Conservation (phyloP, 2,797 vertebrate genomes). For the Tamandua tetradactyla region DNA sequence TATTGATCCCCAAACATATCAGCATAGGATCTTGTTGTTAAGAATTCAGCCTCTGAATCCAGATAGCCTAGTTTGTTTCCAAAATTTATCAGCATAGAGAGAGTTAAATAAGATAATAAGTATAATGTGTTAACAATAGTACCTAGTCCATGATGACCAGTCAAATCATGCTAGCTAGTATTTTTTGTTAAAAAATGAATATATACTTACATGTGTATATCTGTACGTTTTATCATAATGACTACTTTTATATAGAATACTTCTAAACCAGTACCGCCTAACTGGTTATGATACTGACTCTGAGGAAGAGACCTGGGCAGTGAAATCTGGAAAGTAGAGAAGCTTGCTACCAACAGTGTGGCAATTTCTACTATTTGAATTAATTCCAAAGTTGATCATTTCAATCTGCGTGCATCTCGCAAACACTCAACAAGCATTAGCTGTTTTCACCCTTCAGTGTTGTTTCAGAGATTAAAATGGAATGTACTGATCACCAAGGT, state of each 20-base stretch:
- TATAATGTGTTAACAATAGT: rapidly evolving
- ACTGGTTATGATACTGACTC: neutral
- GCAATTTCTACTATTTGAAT: neutral
- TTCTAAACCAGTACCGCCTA: neutral
- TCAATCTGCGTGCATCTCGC: too few species aligned
- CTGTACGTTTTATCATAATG: too few species aligned
- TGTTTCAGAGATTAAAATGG: neutral
- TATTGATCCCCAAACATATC: rapidly evolving
- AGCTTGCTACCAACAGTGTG: neutral
- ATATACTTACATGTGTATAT: rapidly evolving
- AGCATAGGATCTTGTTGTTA: rapidly evolving
- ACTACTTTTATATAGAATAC: rapidly evolving
- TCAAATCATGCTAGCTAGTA: rapidly evolving
- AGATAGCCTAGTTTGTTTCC: neutral
- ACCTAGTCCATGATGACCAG: rapidly evolving
- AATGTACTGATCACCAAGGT: neutral
- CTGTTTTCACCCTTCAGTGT: rapidly evolving
- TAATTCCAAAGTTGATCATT: neutral
- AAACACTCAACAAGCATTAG: neutral
- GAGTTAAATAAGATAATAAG: rapidly evolving
- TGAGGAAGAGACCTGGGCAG: neutral
- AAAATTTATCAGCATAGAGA: neutral
- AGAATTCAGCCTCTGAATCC: neutral
- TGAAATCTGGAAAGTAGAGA: neutral
- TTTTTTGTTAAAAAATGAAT: neutral